Base-by-base conservation (phyloP, 1,140 invertebrate species). In the Copidosoma floridanum region DNA sequence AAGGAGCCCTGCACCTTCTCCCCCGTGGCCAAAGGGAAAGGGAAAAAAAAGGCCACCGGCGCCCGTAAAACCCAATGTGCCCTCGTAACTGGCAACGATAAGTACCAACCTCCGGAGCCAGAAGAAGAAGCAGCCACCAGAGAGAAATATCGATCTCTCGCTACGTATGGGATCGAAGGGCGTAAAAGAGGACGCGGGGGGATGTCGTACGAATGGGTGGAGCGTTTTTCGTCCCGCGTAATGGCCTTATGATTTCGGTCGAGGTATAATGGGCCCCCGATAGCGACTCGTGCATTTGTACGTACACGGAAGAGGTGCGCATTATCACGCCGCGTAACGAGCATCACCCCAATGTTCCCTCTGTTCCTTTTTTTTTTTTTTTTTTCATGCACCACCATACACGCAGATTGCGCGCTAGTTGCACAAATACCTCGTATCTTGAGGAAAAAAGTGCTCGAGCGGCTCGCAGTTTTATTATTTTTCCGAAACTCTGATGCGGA, bases 51-150 rank as follows among this genome's bases (percentile, higher is more conserved):
- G 61, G 63, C 62, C n/a, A n/a, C n/a, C n/a, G n/a, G 52, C 32
- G 29, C 54, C 63, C 66, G 55, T 71, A 70, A 71, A 71, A 71
- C 62, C 27, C 66, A 68, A 71, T 68, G 70, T 61, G 57, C 65
- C 67, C 68, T 71, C 70, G 67, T 71, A 71, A 70, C 68, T 56
- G 65, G 51, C 63, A 59, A 72, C 67, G 70, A 70, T 72, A 72
- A 70, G 67, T 69, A 71, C 67, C 64, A 5, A 21, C 32, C n/a
- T 18, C 32, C 1, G 24, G 12, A 21, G 7, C 24, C 12, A 11
- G 12, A 32, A 32, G 12, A 32, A 6, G 29, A 32, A 32, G 29
- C 29, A 12, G 6, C 6, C 29, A 32, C 12, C 29, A 40, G 37
- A 53, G 35, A 40, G 11, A 51, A 27, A 58, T 58, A 58, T 51